Evolutionary conservation across 1,140 invertebrate genomes (phyloP).

Genomic region (Zaprionus kolodkinae): DNA sequence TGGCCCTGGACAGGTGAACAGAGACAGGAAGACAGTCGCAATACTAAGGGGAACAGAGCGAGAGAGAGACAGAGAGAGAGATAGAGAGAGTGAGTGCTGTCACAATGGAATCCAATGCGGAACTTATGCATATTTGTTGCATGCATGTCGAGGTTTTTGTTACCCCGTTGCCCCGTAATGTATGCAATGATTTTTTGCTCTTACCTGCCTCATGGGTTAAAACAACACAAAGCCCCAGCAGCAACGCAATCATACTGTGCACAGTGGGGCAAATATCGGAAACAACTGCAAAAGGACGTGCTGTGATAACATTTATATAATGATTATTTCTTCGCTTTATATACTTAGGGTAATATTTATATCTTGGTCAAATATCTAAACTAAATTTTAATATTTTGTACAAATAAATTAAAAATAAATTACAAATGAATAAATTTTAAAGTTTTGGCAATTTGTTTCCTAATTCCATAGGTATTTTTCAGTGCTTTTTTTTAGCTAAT

Average conservation of each 20-base stretch:
- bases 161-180: conserved; percentile 51
- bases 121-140: conserved; percentile 76
- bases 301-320: background rate
- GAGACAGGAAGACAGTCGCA: background rate
- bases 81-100: too few species aligned
- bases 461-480: background rate
- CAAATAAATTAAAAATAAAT: too few species aligned
- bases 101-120: conserved; percentile 15
- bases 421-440: too few species aligned
- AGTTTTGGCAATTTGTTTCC: too few species aligned
- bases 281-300: too few species aligned
- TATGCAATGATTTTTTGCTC: conserved; percentile 73
- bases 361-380: too few species aligned
- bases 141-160: conserved; percentile 49
- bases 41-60: too few species aligned
- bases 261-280: conserved; percentile 17
- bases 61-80: too few species aligned
- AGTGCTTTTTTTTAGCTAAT: too few species aligned
- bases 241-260: conserved; percentile 38
- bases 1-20: background rate
- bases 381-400: too few species aligned
- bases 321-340: too few species aligned
- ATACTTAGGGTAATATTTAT: too few species aligned
- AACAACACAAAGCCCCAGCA: conserved; percentile 57
- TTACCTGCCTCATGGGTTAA: conserved; percentile 40